Evolutionary conservation across 2,113 vertebrate genomes (phyloP).

Genomic region (Peromyscus californicus): DNA sequence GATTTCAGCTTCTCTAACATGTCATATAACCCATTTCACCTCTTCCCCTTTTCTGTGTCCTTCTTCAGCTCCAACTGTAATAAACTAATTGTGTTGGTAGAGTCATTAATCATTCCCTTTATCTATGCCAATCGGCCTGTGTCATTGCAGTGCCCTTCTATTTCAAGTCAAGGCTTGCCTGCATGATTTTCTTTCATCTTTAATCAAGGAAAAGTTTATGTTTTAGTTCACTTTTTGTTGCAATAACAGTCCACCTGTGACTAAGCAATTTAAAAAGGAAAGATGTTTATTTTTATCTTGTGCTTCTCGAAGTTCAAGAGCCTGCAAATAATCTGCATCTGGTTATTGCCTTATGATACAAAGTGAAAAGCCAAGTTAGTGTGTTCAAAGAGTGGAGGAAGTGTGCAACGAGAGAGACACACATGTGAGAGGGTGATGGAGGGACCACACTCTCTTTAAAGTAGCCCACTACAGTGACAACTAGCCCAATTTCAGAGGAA

Average conservation of each 20-base stretch:
- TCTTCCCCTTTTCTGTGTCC: neutral
- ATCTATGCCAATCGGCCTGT: neutral
- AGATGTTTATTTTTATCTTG: neutral
- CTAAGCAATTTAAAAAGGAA: neutral
- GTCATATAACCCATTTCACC: neutral
- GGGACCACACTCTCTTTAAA: neutral
- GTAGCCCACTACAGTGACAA: neutral
- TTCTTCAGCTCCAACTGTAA: neutral
- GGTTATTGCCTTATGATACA: neutral
- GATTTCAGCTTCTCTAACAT: constrained; percentile 25
- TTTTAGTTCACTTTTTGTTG: neutral
- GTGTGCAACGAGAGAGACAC: neutral
- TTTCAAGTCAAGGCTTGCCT: neutral
- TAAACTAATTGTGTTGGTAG: neutral
- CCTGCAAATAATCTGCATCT: neutral
- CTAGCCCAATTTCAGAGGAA: neutral
- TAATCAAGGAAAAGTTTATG: neutral
- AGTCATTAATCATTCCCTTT: neutral
- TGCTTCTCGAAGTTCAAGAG: neutral
- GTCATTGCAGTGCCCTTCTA: neutral
- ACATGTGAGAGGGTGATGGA: neutral
- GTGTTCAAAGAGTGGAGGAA: neutral
- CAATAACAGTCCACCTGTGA: neutral
- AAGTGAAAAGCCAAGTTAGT: neutral
- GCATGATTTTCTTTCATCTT: constrained; percentile 45